Evolutionary conservation across 2,888 invertebrate genomes (phyloP).

Genomic region (Hyppa rectilinea): DNA sequence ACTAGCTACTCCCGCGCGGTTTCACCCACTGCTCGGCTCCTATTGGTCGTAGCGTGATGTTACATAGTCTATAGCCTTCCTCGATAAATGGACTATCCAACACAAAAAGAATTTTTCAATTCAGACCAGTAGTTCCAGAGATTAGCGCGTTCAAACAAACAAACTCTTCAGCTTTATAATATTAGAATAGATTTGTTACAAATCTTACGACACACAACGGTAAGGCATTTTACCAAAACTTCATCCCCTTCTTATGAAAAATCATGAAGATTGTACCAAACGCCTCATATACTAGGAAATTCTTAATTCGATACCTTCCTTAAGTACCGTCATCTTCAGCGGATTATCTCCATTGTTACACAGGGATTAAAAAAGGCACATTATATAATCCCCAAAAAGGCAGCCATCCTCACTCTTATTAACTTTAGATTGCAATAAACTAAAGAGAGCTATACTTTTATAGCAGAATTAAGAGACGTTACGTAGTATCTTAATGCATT

Average conservation of each 20-base stretch:
- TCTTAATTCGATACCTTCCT: constrained; percentile 54
- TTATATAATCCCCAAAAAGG: constrained; percentile 66
- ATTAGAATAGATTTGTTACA: background rate
- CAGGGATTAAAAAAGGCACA: constrained; percentile 63
- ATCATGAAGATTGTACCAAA: constrained; percentile 25
- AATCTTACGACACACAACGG: background rate
- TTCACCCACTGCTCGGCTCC: no score
- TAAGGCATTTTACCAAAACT: background rate
- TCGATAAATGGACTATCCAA: no score
- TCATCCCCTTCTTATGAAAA: constrained; percentile 12
- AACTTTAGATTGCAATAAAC: constrained; percentile 89
- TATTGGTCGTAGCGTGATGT: no score
- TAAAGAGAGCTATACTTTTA: constrained; percentile 88
- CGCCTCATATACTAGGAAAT: constrained; percentile 17
- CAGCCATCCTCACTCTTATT: constrained; percentile 79
- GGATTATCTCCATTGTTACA: constrained; percentile 55
- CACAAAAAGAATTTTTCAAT: no score
- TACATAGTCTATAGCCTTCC: no score
- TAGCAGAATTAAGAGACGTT: constrained; percentile 85
- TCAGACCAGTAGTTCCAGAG: no score
- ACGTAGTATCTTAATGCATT: constrained; percentile 71
- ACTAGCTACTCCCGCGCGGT: no score
- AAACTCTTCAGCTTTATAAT: no score
- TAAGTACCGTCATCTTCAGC: constrained; percentile 53
- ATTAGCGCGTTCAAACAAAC: no score